Base-by-base conservation (phyloP, 2,797 vertebrate species). In the Saxicola maurus region DNA sequence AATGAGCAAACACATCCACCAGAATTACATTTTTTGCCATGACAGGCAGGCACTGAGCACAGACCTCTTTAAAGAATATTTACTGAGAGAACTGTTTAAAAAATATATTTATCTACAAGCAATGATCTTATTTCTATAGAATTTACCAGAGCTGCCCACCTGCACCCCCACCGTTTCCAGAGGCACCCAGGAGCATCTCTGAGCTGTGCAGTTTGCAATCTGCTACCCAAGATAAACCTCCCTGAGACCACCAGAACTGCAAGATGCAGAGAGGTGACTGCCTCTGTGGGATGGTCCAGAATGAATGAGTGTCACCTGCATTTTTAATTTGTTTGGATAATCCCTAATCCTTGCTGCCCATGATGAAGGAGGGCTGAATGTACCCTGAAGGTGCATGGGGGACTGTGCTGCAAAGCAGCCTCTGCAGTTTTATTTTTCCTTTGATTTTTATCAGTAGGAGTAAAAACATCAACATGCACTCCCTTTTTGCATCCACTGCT, bases 161-260 rank as follows among this genome's bases (percentile, higher is more conserved):
- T 89, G 25, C 43, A 73, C 3, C 15, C 61, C 37, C 35, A 25
- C 23, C 30, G 10, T 35, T 76, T 48, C 37, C 61, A 59, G 72
- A 46, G 19, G 27, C 24, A 64, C 8, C 9, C 59, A 73, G 38
- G 30, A 66, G 14, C 46, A 66, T 28, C 9, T 75, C 59, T 6
- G 2, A 1, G 1, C 7, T 48, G 28, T 60, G 51, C 2, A 31
- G 13, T 8, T 19, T 11, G 14, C 16, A 37, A 19, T 62, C 28
- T 51, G 51, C 33, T 33, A 28, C 23, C 23, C 8, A 80, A 77
- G 35, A 62, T 40, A 52, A 86, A 80, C 28, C 23, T 49, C 38
- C 37, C 30, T 30, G 45, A 37, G 77, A 56, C 20, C 40, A 37
- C 17, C 33, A 48, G 65, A 69, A 13, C 49, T 87, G 52, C 0